Base-by-base conservation (phyloP, 2,113 vertebrate genomes). In the Corythornis madagascariensis region DNA sequence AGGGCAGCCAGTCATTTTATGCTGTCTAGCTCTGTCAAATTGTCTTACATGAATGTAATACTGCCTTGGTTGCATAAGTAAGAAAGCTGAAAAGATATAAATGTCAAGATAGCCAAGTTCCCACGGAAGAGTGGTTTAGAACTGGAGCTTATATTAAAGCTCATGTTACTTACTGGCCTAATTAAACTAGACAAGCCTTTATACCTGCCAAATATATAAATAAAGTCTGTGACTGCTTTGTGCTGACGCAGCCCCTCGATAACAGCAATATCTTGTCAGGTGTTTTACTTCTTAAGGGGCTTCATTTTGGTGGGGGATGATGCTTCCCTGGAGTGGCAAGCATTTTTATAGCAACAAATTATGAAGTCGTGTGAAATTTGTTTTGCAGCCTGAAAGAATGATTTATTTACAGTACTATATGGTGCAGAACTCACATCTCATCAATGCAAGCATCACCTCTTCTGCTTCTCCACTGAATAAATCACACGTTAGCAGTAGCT, bases 141-240 rank as follows among this genome's bases (percentile, higher is more conserved):
- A 96, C 83, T 91, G 95, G 92, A 88, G 70, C 90, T 97, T 94
- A 86, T 95, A 81, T 94, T 92, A 95, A 90, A 93, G 94, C 96
- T 97, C 94, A 88, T 74, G 87, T 95, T 97, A 96, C 97, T 96
- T 94, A 80, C 48, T 95, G 88, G 92, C 96, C 96, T 97, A 97
- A 97, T 98, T 97, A 98, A 97, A 97, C 87, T 53, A 96, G 96
- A 96, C 83, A 95, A 96, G 70, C 47, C 59, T 97, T 96, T 95
- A 64, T 97, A 94, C 93, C 93, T 91, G 91, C 94, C 96, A 97
- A 94, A 93, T 91, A 84, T 90, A 92, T 94, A 96, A 98, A 96
- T 95, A 96, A 97, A 96, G 95, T 94, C 92, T 93, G 82, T 65
- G 74, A 81, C 81, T 97, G 94, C 95, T 43, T 75, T 91, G 85